Base-by-base conservation (phyloP, 2,888 invertebrate genomes). In the Tridacna crocea region DNA sequence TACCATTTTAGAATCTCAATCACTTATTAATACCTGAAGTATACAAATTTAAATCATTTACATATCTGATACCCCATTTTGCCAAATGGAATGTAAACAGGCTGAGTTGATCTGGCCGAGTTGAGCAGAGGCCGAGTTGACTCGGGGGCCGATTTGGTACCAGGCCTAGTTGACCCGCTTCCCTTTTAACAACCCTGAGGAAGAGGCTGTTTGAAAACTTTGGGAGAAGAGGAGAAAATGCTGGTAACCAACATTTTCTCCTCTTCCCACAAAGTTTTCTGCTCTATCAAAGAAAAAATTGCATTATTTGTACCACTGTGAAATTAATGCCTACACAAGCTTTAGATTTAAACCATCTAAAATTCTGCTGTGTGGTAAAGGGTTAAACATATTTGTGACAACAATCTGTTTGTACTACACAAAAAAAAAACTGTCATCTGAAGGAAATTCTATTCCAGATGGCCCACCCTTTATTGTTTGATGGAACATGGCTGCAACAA, bases 401-500 rank as follows among this genome's bases (percentile, higher is more conserved):
- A 17, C 17, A 13, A 51, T 51, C 12, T 13, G 13, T 51, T 51
- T 51, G 12, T 51, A 17, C 12, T 17, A 13, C 51, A 51, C 13
- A 17, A 13, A 13, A 51, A 17, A 13, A 13, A 51, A 12, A 13
- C 13, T 51, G 12, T 17, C 12, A 51, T 51, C 17, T 51, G 51
- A n/a, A 55, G 10, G 3, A 24, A 4, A 27, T 26, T 66, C 15
- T 61, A 15, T 76, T 76, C 22, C 63, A 86, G 84, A 90, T 90
- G 90, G 82, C 90, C n/a, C 85, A 88, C 72, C 90, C 92, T 79
- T 85, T 92, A 27, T 68, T 91, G 79, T 80, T 86, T 24, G 92
- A 92, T 65, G 88, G 87, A 58, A 89, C 91, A 15, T 92, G 92
- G 92, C 77, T 90, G 26, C 88, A 91, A 51, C 90, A 91, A 72